These are phyloP conservation scores for Microplitis mediator DNA, from an alignment of 1,140 invertebrate genomes.

Conservation along the genomic window DNA sequence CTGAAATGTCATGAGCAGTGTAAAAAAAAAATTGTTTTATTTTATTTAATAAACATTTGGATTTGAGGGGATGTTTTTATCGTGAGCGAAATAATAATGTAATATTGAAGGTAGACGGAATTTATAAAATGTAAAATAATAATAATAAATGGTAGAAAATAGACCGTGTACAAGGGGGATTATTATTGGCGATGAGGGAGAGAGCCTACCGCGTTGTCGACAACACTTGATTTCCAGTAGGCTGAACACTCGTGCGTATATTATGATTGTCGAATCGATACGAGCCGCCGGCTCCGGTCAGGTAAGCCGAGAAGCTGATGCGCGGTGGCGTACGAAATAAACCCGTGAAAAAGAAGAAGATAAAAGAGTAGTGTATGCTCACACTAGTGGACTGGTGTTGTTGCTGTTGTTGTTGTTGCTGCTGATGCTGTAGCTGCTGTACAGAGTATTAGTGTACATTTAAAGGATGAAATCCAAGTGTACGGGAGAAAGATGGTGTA, in stretches of 20 bases:
- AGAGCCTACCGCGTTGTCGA: constrained; percentile 39
- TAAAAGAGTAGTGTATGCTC: constrained; percentile 13
- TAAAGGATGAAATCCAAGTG: not conserved
- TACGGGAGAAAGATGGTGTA: not conserved
- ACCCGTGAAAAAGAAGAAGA: constrained; percentile 13
- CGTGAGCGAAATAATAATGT: too few relatives aligned
- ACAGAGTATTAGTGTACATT: not conserved
- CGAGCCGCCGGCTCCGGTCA: constrained; percentile 44
- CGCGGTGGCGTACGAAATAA: constrained; percentile 38
- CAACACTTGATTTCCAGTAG: constrained; percentile 50
- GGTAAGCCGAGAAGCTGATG: constrained; percentile 42
- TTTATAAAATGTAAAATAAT: too few relatives aligned
- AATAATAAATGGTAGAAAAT: too few relatives aligned
- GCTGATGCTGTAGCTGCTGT: too few relatives aligned
- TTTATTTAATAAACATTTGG: too few relatives aligned
- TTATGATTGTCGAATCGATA: constrained; percentile 53
- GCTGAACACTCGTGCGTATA: constrained; percentile 52
- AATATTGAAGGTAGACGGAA: too few relatives aligned
- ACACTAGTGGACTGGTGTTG: not conserved
- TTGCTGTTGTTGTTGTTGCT: too few relatives aligned
- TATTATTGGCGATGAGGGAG: not conserved
- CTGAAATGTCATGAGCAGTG: too few relatives aligned
- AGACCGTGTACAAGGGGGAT: not conserved
- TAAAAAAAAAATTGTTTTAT: too few relatives aligned
- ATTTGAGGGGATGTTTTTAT: too few relatives aligned